phyloP scores from a whole-genome alignment of 2,113 vertebrate species.

The Ciconia maguari region DNA sequence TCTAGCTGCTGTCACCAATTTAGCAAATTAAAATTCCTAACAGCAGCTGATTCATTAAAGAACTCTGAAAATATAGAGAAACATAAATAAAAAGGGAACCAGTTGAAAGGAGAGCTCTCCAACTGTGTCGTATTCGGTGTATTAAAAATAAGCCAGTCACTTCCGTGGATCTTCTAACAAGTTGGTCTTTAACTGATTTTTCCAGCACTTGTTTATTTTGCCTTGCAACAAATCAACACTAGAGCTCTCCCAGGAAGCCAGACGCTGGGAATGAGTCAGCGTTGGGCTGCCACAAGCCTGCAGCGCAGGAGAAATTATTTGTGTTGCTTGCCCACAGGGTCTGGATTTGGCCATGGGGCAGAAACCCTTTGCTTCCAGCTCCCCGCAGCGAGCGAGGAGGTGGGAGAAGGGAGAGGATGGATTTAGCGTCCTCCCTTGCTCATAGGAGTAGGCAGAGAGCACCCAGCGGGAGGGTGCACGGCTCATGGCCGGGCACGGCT shows the following conservation, averaged over 20 bases:
- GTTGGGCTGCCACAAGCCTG: not conserved
- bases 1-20: conserved; percentile 62
- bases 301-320: not conserved
- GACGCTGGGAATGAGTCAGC: not conserved
- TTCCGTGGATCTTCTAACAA: not conserved
- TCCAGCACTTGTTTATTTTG: conserved; percentile 2
- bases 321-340: not conserved
- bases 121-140: not conserved
- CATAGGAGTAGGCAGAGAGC: not conserved
- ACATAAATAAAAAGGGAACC: conserved; percentile 50
- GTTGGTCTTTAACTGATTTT: not conserved
- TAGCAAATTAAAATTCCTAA: conserved; percentile 63
- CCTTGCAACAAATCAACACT: not conserved
- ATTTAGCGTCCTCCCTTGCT: not conserved
- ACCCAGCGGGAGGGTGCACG: fast-evolving
- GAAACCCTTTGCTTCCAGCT: not conserved
- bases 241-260: not conserved
- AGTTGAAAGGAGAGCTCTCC: conserved; percentile 33
- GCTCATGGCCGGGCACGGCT: not conserved
- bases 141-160: not conserved
- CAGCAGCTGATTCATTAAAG: conserved; percentile 58
- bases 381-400: fast-evolving
- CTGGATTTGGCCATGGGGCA: not conserved
- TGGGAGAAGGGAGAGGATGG: not conserved
- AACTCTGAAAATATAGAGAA: conserved; percentile 45